Evolutionary conservation across 1,140 invertebrate genomes (phyloP), one percentile per base, ranked within the genome.

Genomic region (Zophobas morio): DNA sequence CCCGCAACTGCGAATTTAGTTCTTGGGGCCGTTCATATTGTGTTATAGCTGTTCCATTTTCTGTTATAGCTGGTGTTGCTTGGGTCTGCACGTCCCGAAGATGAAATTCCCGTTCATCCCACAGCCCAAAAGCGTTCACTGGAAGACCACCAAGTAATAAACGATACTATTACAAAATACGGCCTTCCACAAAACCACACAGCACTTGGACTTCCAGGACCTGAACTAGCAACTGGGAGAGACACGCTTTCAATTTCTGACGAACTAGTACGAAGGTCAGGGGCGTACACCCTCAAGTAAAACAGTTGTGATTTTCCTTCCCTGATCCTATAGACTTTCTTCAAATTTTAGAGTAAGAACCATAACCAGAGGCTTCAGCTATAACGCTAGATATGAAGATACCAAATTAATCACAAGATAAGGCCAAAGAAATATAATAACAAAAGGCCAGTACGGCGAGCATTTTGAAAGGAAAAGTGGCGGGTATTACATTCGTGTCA

Each of bases 161-260:
- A 60, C 35, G 56, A 60, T n/a, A 60, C 56, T 36, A 37, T 60
- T 37, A 36, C 33, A 60, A 36, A 60, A 37, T 60, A 60, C 37
- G 56, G 56, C 1, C 56, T 6, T 37, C 34, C 56, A 37, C 34
- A 36, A 37, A n/a, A 60, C 8, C 37, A 37, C 56, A 60, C 2
- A 39, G 6, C 35, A 39, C 6, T 60, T 6, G 56, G 56, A 36
- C 37, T 60, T 2, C 36, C 56, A 60, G 36, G 56, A 8, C 56
- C 56, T 8, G 35, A 60, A 60, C 35, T 60, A 8, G 34, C 5
- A 37, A 39, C 35, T 37, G 35, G 8, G 5, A 35, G 42, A 46
- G 42, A 3, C 42, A 46, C 3, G 8, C 8, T 4, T 46, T 46
- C 8, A 46, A 3, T 46, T 46, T 46, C 42, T 8, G 42, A 46